A percentile compares a stretch with the other conserved stretches of the same genome.
Conservation (phyloP, 2,888 invertebrate genomes). For the Drosophila paramelanica region DNA sequence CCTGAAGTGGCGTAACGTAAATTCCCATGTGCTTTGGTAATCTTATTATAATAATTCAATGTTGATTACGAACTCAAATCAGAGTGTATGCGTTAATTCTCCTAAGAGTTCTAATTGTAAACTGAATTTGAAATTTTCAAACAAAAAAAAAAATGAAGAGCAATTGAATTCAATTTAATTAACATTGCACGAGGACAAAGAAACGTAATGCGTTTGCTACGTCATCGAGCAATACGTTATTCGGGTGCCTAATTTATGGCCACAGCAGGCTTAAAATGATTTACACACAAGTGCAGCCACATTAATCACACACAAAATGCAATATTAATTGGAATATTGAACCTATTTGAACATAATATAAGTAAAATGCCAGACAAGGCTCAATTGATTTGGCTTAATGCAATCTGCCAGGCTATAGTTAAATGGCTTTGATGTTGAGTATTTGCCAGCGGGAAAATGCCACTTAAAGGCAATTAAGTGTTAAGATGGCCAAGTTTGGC, state of each 20-base stretch:
- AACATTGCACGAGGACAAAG: not conserved
- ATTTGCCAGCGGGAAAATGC: not conserved
- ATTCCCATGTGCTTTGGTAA: not conserved
- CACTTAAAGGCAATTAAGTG: constrained; percentile 6
- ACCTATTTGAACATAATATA: not conserved
- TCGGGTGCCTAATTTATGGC: not conserved
- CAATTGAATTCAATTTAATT: not conserved
- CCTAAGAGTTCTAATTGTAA: not conserved
- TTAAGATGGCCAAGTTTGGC: not conserved
- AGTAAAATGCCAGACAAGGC: not conserved
- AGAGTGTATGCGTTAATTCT: not conserved
- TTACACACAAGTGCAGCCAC: not conserved
- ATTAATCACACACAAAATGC: not conserved
- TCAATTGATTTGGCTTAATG: too few species aligned
- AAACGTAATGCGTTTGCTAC: not conserved
- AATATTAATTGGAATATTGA: too few species aligned
- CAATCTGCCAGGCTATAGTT: too few species aligned
- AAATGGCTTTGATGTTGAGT: too few species aligned
- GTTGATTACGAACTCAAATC: not conserved
- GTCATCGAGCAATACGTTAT: not conserved
- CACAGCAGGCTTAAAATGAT: not conserved
- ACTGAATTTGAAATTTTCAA: too few species aligned
- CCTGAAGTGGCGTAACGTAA: not conserved
- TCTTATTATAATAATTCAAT: not conserved
- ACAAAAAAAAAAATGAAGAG: too few species aligned